Percentiles rank a stretch among this genome's conserved stretches.
Evolutionary conservation across 2,797 vertebrate genomes (phyloP).

Genomic region (Etheostoma nigrum): DNA sequence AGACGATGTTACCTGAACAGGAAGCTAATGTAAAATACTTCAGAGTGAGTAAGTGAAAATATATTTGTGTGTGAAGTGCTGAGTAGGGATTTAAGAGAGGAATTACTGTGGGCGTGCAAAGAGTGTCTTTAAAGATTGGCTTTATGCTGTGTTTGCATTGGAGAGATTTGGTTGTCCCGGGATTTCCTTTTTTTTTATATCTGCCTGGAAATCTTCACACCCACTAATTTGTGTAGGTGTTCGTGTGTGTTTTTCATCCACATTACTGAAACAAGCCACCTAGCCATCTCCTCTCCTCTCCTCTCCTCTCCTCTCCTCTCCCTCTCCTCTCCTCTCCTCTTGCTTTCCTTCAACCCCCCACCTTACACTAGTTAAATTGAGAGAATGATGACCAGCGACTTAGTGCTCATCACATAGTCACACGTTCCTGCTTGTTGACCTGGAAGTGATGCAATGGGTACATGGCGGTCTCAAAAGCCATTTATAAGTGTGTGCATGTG

Average conservation of each 20-base stretch:
- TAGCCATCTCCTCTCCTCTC: conserved; percentile 19
- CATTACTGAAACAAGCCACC: conserved; percentile 40
- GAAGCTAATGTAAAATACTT: conserved; percentile 36
- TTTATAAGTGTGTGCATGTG: conserved; percentile 53
- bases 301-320: conserved; percentile 1
- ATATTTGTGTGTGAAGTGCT: conserved; percentile 57
- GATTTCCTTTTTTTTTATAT: conserved; percentile 43
- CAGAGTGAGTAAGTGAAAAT: conserved; percentile 50
- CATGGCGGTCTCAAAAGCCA: conserved; percentile 59
- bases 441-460: conserved; percentile 73
- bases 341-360: conserved; percentile 14
- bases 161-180: conserved; percentile 50
- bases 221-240: conserved; percentile 22
- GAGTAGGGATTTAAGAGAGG: conserved; percentile 60
- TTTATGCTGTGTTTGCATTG: conserved; percentile 65
- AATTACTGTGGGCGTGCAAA: conserved; percentile 52
- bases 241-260: conserved; percentile 23
- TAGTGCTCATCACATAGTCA: conserved; percentile 61
- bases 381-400: conserved; percentile 44
- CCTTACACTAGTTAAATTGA: conserved; percentile 35
- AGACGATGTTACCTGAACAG: conserved; percentile 36
- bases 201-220: conserved; percentile 57
- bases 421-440: conserved; percentile 73
- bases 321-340: not conserved
- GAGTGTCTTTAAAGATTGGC: conserved; percentile 62